These are phyloP conservation scores for Crambe crambe DNA, from an alignment of 37 sponge, comb jelly and placozoan genomes.

Conservation along the genomic window DNA sequence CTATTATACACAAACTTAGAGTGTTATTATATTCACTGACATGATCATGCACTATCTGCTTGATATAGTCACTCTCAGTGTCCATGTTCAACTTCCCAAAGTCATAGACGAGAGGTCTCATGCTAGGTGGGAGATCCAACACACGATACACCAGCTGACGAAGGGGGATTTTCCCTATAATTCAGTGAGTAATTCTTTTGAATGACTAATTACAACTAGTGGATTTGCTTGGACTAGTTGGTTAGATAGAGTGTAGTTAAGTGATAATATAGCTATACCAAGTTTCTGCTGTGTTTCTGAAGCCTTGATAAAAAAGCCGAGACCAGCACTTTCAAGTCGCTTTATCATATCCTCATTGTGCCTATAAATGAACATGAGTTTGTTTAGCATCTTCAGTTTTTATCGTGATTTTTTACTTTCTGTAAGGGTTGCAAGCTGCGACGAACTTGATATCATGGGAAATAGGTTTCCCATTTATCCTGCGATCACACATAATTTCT, in stretches of 20 bases:
- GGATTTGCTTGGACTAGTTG: too few relatives aligned
- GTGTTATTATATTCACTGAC: slow-evolving; percentile 31
- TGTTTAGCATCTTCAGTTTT: too few relatives aligned
- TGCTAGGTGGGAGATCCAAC: slow-evolving; percentile 89
- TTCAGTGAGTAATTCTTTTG: neutral
- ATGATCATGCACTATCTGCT: slow-evolving; percentile 81
- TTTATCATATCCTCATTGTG: slow-evolving; percentile 83
- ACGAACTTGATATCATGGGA: slow-evolving; percentile 77
- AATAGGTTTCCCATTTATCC: slow-evolving; percentile 72
- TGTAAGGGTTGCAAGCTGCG: slow-evolving; percentile 96
- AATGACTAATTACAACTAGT: too few relatives aligned
- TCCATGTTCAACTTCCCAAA: slow-evolving; percentile 79
- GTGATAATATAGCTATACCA: slow-evolving; percentile 43
- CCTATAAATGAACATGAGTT: too few relatives aligned
- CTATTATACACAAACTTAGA: neutral
- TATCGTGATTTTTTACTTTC: slow-evolving; percentile 21
- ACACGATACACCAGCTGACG: slow-evolving; percentile 96
- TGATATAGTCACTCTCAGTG: slow-evolving; percentile 77
- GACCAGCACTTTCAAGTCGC: slow-evolving; percentile 80
- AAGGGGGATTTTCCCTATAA: slow-evolving; percentile 68
- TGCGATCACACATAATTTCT: slow-evolving; percentile 95
- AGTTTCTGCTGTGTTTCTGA: slow-evolving; percentile 69
- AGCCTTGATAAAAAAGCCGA: slow-evolving; percentile 75
- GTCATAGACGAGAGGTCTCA: slow-evolving; percentile 97
- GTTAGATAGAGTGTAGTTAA: too few relatives aligned